Evolutionary conservation across 92 coral and sea anemone species (phyloP).

Genomic region (Palythoa grandis): DNA sequence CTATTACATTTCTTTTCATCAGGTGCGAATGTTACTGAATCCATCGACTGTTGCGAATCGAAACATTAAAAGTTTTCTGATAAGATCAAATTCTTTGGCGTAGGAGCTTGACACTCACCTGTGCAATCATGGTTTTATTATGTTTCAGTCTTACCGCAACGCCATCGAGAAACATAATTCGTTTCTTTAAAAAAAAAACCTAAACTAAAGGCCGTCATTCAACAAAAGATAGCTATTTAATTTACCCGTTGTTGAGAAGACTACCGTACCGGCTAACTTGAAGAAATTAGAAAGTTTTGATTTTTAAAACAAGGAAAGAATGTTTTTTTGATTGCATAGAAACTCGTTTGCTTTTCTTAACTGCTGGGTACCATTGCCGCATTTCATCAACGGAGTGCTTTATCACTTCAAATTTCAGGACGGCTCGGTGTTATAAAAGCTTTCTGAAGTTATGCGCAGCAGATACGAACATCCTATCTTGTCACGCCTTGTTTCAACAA

Average conservation of each 20-base stretch:
- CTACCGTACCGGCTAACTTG: background rate
- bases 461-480: background rate
- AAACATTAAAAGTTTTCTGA: background rate
- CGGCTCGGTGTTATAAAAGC: background rate
- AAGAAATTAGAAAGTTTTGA: background rate
- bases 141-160: conserved; percentile 6
- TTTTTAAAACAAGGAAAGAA: no score
- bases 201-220: background rate
- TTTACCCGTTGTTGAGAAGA: background rate
- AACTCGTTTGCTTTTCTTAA: no score
- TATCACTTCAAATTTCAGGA: background rate
- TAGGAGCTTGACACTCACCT: background rate
- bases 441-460: background rate
- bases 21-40: background rate
- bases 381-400: background rate
- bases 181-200: background rate
- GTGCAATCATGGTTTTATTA: background rate
- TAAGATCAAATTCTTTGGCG: background rate
- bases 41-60: background rate
- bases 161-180: background rate
- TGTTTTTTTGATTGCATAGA: no score
- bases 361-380: no score
- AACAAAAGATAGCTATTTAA: background rate
- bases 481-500: conserved; percentile 16
- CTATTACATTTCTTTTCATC: background rate